phyloP scores from a whole-genome alignment of 1,140 invertebrate genomes.

The Drosophila sucinea region DNA sequence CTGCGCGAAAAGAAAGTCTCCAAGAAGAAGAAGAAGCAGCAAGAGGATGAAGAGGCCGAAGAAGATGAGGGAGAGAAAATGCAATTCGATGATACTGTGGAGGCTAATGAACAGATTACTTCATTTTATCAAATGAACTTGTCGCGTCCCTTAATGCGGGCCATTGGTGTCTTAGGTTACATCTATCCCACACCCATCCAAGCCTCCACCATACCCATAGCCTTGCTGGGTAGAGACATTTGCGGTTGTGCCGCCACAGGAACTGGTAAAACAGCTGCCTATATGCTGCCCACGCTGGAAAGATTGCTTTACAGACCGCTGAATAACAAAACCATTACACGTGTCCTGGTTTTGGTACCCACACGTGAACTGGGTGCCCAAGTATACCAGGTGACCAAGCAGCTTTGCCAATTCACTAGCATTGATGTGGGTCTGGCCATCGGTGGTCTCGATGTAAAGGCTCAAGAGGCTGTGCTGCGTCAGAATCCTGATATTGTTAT shows the following conservation, averaged over 20 bases:
- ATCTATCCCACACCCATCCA: constrained; percentile 98
- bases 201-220: constrained; percentile 96
- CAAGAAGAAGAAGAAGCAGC: constrained; percentile 85
- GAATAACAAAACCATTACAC: constrained; percentile 87
- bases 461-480: constrained; percentile 94
- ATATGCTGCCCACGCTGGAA: constrained; percentile 98
- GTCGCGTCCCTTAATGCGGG: constrained; percentile 94
- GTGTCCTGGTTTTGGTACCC: constrained; percentile 97
- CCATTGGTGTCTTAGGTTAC: constrained; percentile 93
- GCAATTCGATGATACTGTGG: constrained; percentile 90
- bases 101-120: constrained; percentile 86
- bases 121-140: constrained; percentile 97
- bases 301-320: constrained; percentile 91
- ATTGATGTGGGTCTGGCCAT: constrained; percentile 93
- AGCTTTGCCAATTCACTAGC: constrained; percentile 94
- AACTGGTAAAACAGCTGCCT: constrained; percentile 99
- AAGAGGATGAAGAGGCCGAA: constrained; percentile 80
- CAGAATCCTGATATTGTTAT: constrained; percentile 98
- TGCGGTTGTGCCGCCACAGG: constrained; percentile 90
- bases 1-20: constrained; percentile 85
- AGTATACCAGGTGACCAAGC: constrained; percentile 96
- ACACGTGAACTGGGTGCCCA: constrained; percentile 97
- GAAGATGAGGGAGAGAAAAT: constrained; percentile 86
- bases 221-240: constrained; percentile 88
- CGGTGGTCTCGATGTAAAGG: constrained; percentile 97